phyloP scores from a whole-genome alignment of 1,140 invertebrate genomes.

The Cephus cinctus region DNA sequence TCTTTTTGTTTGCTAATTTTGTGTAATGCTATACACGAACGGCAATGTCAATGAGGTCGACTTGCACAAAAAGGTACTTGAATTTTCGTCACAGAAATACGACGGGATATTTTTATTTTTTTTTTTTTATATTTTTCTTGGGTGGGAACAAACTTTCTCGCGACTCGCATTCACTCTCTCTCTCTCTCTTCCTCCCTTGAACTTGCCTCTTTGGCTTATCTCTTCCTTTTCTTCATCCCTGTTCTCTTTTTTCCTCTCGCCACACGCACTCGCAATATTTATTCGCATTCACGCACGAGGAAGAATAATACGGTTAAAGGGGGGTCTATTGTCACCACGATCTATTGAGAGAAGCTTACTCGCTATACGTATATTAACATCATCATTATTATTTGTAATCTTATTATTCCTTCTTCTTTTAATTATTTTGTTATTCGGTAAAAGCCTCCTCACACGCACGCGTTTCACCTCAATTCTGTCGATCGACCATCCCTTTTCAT shows the following conservation, averaged over 20 bases:
- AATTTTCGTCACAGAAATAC: slow-evolving; percentile 30
- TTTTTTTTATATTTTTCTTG: slow-evolving; percentile 8
- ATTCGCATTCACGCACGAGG: slow-evolving; percentile 13
- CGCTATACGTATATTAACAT: slow-evolving; percentile 22
- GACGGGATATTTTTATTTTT: too few species aligned
- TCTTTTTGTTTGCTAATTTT: too few species aligned
- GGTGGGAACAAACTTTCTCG: background rate
- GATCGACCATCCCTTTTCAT: too few species aligned
- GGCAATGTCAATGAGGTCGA: too few species aligned
- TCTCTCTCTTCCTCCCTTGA: background rate
- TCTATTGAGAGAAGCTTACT: slow-evolving; percentile 40
- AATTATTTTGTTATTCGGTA: slow-evolving; percentile 1
- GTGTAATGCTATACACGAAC: too few species aligned
- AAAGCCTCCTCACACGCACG: too few species aligned
- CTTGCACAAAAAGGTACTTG: too few species aligned
- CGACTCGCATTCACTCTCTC: background rate
- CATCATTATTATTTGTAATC: slow-evolving; percentile 3
- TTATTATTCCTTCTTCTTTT: slow-evolving; percentile 2
- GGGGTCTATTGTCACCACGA: slow-evolving; percentile 50
- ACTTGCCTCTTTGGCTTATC: background rate
- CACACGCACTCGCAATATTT: slow-evolving; percentile 23
- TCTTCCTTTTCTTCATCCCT: background rate
- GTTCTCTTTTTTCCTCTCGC: background rate
- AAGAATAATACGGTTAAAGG: slow-evolving; percentile 30
- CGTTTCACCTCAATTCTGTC: too few species aligned